Base-by-base conservation (phyloP, 2,797 vertebrate genomes). In the Paedocypris micromegethes region DNA sequence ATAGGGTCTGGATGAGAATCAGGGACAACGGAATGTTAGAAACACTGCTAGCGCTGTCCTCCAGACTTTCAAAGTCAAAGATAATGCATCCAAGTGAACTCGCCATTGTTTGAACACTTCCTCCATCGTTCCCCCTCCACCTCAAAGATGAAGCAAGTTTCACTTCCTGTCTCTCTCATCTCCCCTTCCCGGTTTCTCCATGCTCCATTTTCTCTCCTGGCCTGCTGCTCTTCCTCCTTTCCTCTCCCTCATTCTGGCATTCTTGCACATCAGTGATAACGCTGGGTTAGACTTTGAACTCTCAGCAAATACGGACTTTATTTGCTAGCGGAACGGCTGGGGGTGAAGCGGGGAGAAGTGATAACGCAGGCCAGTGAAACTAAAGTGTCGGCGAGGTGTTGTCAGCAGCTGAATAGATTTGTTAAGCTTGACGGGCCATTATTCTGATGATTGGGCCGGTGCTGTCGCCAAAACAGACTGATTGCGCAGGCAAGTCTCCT, bases 101-200 rank as follows among this genome's bases (percentile, higher is more conserved):
- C 74, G 70, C 84, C 66, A 75, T 84, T 87, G 87, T 87, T 84
- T 72, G 67, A 78, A 75, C 75, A 90, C 90, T 92, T 93, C 91
- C 92, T 92, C 86, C 90, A 86, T 86, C 88, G 89, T 90, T 87
- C 83, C 80, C 64, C 80, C 75, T 72, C 67, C 79, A 80, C 80
- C 83, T 82, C 82, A 74, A 80, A 78, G 71, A 79, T 83, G 78
- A 84, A 77, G 80, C 82, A 74, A 79, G 83, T 86, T 83, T 84
- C 83, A 80, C 85, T 87, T 90, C 90, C 86, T 74, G 83, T 66
- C 79, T 75, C 83, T 75, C 80, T 85, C 80, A 81, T 80, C 75
- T 77, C 78, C 79, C 78, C 77, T 39, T 39, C 58, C 58, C 54
- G 2, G 60, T 54, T n/a, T 45, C 75, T 80, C 80, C 76, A 75